Conservation (phyloP, 64 coral and sea anemone genomes). For the Dendronephthya gigantea region DNA sequence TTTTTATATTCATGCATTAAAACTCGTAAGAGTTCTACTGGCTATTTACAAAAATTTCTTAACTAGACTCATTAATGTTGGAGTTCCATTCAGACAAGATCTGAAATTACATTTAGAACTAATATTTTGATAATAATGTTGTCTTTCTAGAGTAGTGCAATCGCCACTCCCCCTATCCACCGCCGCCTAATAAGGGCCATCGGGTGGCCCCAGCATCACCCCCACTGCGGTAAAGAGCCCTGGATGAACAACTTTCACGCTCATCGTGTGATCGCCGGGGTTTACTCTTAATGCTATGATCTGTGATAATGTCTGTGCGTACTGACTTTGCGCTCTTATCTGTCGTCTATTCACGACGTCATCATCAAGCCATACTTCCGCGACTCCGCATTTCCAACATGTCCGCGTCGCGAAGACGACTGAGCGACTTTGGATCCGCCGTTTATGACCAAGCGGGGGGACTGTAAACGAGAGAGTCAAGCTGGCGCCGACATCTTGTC, state of each 20-base stretch:
- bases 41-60: too few relatives aligned
- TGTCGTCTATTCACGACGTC: conserved; percentile 11
- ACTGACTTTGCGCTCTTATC: conserved; percentile 28
- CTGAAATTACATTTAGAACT: too few relatives aligned
- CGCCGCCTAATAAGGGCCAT: conserved; percentile 3
- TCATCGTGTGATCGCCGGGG: conserved; percentile 47
- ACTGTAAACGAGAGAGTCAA: conserved; percentile 40
- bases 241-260: conserved; percentile 30
- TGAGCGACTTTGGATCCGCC: conserved; percentile 6
- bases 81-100: too few relatives aligned
- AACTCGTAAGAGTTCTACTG: too few relatives aligned
- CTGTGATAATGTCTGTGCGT: conserved; percentile 37
- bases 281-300: conserved; percentile 32
- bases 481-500: background rate
- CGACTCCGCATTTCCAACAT: conserved; percentile 39
- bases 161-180: too few relatives aligned
- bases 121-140: too few relatives aligned
- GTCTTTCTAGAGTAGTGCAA: too few relatives aligned
- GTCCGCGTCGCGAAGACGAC: conserved; percentile 49
- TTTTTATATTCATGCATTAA: too few relatives aligned
- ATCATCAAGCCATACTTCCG: conserved; percentile 41
- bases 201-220: conserved; percentile 57
- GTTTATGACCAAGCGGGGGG: background rate
- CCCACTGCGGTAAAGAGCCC: conserved; percentile 51
- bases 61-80: too few relatives aligned